A percentile compares a stretch with the other conserved stretches of the same genome.
These are phyloP conservation scores for Netelia fuscicornis DNA, from an alignment of 2,888 invertebrate species.

Conservation along the genomic window DNA sequence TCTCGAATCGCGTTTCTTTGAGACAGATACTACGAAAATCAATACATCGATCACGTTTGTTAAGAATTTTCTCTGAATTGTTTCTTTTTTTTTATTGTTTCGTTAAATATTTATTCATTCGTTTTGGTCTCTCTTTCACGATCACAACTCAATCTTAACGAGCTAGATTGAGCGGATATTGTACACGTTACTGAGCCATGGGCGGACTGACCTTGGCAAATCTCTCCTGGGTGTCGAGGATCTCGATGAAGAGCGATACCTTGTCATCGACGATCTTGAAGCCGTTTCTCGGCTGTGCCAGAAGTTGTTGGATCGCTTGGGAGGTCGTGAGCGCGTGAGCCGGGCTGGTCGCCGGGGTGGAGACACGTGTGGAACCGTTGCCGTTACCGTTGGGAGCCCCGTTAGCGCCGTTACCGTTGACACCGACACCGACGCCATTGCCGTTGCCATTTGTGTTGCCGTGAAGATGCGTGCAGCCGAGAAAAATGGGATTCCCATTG, in stretches of 20 bases:
- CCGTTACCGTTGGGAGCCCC: slow-evolving; percentile 49
- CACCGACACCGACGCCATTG: slow-evolving; percentile 77
- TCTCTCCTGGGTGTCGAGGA: slow-evolving; percentile 92
- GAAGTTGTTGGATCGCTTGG: slow-evolving; percentile 89
- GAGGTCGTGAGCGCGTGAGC: slow-evolving; percentile 86
- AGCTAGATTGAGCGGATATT: slow-evolving; percentile 60
- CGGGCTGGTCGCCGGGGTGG: slow-evolving; percentile 81
- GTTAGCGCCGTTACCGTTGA: slow-evolving; percentile 67
- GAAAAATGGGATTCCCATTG: slow-evolving; percentile 85
- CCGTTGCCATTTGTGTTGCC: slow-evolving; percentile 67
- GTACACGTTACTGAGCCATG: slow-evolving; percentile 67
- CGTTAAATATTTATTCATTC: slow-evolving; percentile 15
- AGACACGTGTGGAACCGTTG: slow-evolving; percentile 76
- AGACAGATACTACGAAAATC: slow-evolving; percentile 37
- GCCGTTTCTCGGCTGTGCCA: slow-evolving; percentile 90
- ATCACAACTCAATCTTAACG: slow-evolving; percentile 58
- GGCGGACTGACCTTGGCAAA: slow-evolving; percentile 90
- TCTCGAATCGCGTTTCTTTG: slow-evolving; percentile 17
- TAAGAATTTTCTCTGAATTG: slow-evolving; percentile 30
- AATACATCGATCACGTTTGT: slow-evolving; percentile 9
- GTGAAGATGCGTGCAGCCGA: slow-evolving; percentile 85
- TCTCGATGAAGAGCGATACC: slow-evolving; percentile 92
- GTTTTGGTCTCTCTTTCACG: slow-evolving; percentile 10
- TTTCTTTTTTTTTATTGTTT: slow-evolving; percentile 26
- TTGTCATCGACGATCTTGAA: slow-evolving; percentile 92